Base-by-base conservation (phyloP, 2,113 vertebrate genomes). In the Fulmarus glacialis region DNA sequence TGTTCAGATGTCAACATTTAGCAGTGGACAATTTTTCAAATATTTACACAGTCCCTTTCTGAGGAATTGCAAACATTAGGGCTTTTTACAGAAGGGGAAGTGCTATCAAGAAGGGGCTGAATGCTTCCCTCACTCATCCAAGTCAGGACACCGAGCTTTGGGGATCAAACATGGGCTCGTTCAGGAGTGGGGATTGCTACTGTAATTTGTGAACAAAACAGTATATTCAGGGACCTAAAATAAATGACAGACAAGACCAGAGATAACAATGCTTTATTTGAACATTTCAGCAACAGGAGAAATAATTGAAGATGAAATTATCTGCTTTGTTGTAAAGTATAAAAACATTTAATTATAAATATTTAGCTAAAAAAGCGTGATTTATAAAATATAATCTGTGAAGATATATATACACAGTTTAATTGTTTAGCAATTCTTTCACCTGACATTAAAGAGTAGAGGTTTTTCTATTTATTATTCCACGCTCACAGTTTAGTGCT, bases 321-420 rank as follows among this genome's bases (percentile, higher is more conserved):
- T 88, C 94, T 96, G 94, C 92, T 98, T 97, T 95, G 82, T 97
- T 96, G 83, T 94, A 94, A 97, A 97, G 97, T 97, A 98, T 96
- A 98, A 98, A 98, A 98, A 93, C 93, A 92, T 97, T 97, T 97
- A 96, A 97, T 97, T 97, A 98, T 98, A 98, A 98, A 98, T 98
- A 98, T 75, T 93, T 96, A 55, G 50, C 91, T 96, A 97, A 94
- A 97, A 96, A 97, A 92, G 96, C 94, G 74, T 97, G 97, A 97
- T 96, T 97, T 97, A 97, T 95, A 96, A 96, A 92, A 81, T 97
- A 97, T 98, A 97, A 97, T 91, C 48, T 97, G 83, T 92, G 96
- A 94, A 95, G 90, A 95, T 96, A 96, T 97, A 97, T 96, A 97
- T 77, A 97, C 90, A 97, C 74, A 84, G 90, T 94, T 97, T 94